Conservation (phyloP, 2,888 invertebrate species). For the Hydropsyche betteni region DNA sequence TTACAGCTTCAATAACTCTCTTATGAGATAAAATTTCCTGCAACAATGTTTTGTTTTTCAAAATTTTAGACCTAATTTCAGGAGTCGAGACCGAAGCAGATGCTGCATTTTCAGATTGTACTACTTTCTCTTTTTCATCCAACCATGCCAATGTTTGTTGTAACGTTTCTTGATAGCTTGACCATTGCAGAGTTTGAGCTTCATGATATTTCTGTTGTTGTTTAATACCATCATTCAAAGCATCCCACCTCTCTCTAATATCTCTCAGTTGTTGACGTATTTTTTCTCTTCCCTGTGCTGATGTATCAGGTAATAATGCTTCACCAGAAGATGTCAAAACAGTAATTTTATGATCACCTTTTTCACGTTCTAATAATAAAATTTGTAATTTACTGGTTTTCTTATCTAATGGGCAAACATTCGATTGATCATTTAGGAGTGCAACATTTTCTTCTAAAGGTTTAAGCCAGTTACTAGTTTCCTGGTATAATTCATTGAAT, state of each 20-base stretch:
- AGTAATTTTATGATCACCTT: slow-evolving; percentile 81
- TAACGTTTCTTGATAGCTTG: slow-evolving; percentile 85
- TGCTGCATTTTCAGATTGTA: slow-evolving; percentile 75
- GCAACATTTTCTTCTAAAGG: slow-evolving; percentile 75
- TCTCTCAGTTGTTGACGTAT: slow-evolving; percentile 85
- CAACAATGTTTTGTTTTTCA: slow-evolving; percentile 85
- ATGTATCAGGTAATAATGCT: slow-evolving; percentile 90
- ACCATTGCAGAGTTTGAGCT: slow-evolving; percentile 82
- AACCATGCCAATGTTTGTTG: slow-evolving; percentile 87
- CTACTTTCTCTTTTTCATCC: slow-evolving; percentile 81
- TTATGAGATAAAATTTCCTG: slow-evolving; percentile 93
- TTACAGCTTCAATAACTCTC: slow-evolving; percentile 87
- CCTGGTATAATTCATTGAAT: slow-evolving; percentile 78
- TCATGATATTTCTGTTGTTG: slow-evolving; percentile 87
- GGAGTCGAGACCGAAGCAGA: slow-evolving; percentile 76
- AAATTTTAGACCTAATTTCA: slow-evolving; percentile 83
- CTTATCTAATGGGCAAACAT: slow-evolving; percentile 66
- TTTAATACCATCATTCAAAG: slow-evolving; percentile 81
- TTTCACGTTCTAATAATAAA: slow-evolving; percentile 81
- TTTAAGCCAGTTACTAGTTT: slow-evolving; percentile 80
- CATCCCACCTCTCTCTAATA: slow-evolving; percentile 88
- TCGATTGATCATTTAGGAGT: slow-evolving; percentile 73
- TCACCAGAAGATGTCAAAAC: slow-evolving; percentile 83
- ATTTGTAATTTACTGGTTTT: slow-evolving; percentile 76
- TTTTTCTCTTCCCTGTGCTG: slow-evolving; percentile 88